Evolutionary conservation across 2,888 invertebrate genomes (phyloP), one percentile per base, ranked within the genome.

Genomic region (Rhagium mordax): DNA sequence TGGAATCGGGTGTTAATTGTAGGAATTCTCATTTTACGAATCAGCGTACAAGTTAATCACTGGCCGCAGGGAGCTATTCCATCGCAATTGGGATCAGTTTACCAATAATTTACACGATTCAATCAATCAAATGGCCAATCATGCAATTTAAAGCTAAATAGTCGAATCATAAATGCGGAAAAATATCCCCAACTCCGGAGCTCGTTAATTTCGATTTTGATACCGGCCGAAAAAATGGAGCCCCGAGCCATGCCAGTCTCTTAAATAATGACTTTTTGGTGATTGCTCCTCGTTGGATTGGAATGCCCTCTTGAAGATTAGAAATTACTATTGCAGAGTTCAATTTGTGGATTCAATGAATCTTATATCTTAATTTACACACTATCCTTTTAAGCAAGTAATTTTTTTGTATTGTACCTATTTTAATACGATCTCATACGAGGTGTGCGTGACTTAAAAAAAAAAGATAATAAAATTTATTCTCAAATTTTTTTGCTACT

Each of bases 21-120:
- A 80, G 83, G 81, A 85, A 85, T 86, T 83, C 84, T 85, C 85
- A 87, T 87, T 87, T 86, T 86, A 86, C 87, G 86, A 86, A 86
- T 85, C 86, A 84, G 80, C 83, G 86, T 86, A 79, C 84, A 77
- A 80, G 83, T 85, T 86, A 86, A 86, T 86, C 82, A 83, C 82
- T 81, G 77, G 85, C 85, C 84, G 80, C 78, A 76, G 86, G 85
- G 81, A 71, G 78, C 76, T 73, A 79, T 81, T 80, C 74, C 81
- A 70, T 71, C 74, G 77, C 80, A 80, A 83, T 82, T 79, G 77
- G 78, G 78, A 82, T 83, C 81, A 80, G 80, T 82, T 83, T 82
- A 79, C 81, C 80, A 79, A 84, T 83, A 81, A 83, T 83, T 84
- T 78, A 80, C 81, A 70, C 79, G 79, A 83, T 82, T 81, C 82